Conservation (phyloP, 1,140 invertebrate species). For the Drosophila ficusphila region DNA sequence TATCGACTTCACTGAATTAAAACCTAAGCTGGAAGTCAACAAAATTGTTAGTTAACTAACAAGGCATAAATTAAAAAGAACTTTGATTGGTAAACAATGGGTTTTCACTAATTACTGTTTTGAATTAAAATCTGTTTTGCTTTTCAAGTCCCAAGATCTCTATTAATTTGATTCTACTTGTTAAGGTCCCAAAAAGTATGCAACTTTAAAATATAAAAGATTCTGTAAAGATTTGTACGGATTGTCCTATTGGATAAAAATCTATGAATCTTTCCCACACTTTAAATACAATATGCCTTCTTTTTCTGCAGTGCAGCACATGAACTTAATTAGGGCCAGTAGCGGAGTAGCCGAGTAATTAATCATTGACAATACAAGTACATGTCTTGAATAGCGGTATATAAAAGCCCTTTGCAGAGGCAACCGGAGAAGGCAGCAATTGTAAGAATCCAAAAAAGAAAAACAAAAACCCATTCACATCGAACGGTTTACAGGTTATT, state of each 20-base stretch:
- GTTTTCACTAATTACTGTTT: no score
- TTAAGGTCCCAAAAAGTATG: background rate
- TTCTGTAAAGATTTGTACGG: no score
- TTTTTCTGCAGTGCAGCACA: constrained; percentile 20
- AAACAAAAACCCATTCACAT: constrained; percentile 31
- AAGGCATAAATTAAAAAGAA: no score
- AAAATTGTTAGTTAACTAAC: no score
- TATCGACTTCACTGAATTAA: no score
- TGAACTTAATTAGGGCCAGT: constrained; percentile 70
- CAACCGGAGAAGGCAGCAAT: constrained; percentile 25
- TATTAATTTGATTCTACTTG: background rate
- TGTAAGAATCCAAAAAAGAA: constrained; percentile 20
- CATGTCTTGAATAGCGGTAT: constrained; percentile 37
- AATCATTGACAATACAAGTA: constrained; percentile 57
- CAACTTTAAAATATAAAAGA: no score
- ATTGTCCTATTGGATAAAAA: no score
- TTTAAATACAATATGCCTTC: background rate
- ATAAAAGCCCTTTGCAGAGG: constrained; percentile 30
- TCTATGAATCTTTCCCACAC: background rate
- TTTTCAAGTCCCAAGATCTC: no score
- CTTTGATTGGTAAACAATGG: no score
- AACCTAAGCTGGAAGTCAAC: no score
- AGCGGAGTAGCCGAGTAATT: constrained; percentile 49
- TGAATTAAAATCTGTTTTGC: no score
- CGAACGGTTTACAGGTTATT: constrained; percentile 65